phyloP scores from a whole-genome alignment of 2,888 invertebrate species.

The Rhynchonema sp. region DNA sequence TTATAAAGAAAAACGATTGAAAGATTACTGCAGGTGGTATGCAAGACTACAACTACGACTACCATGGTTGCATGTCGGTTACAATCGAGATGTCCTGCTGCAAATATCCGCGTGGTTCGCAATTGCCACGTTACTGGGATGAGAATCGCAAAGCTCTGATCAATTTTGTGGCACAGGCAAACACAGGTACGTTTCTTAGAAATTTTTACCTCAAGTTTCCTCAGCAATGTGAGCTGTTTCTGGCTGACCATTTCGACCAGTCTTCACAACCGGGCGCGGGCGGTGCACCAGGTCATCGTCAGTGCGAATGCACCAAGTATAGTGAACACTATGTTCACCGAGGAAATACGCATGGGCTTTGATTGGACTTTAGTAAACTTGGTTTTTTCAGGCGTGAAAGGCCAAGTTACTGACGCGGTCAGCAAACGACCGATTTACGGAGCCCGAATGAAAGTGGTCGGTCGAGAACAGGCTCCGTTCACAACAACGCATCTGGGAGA shows the following conservation, averaged over 20 bases:
- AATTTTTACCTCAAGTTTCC: not conserved
- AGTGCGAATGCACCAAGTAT: too few species aligned
- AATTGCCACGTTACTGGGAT: slow-evolving; percentile 63
- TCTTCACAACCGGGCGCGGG: too few species aligned
- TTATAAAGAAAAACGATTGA: too few species aligned
- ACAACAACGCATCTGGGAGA: slow-evolving; percentile 45
- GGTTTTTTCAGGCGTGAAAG: slow-evolving; percentile 49
- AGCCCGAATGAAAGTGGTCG: slow-evolving; percentile 43
- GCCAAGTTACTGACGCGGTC: slow-evolving; percentile 55
- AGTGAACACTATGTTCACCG: too few species aligned
- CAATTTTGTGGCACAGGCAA: slow-evolving; percentile 11
- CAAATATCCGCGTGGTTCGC: slow-evolving; percentile 63
- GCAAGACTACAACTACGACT: slow-evolving; percentile 83
- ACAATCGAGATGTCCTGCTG: slow-evolving; percentile 82
- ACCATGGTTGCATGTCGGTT: slow-evolving; percentile 84
- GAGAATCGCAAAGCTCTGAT: slow-evolving; percentile 54
- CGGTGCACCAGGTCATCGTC: too few species aligned
- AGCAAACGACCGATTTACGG: slow-evolving; percentile 53
- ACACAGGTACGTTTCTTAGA: slow-evolving; percentile 10
- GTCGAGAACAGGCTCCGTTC: slow-evolving; percentile 8
- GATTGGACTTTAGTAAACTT: too few species aligned
- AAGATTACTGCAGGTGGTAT: slow-evolving; percentile 46
- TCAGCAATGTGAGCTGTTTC: too few species aligned
- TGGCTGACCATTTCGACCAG: too few species aligned
- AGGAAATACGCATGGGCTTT: too few species aligned